These are phyloP conservation scores for Drosophila ohnishii DNA, from an alignment of 1,140 invertebrate genomes.

Conservation along the genomic window DNA sequence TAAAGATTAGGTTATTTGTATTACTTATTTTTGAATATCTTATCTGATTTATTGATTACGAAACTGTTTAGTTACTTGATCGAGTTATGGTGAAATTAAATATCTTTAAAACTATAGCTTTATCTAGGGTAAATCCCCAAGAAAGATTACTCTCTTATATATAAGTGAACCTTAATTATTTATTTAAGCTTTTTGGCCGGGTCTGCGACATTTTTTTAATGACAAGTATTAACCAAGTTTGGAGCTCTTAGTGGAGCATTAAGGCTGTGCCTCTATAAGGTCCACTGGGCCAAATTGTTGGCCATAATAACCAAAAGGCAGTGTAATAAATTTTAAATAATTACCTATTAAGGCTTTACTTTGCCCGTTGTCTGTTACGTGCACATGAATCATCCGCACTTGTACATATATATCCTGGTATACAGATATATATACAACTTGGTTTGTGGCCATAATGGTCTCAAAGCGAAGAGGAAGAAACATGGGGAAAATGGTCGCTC, in stretches of 20 bases:
- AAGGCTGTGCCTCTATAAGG: conserved; percentile 32
- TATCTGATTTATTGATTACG: conserved; percentile 38
- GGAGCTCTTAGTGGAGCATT: conserved; percentile 23
- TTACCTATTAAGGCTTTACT: conserved; percentile 81
- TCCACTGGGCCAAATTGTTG: conserved; percentile 40
- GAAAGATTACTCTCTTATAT: conserved; percentile 4
- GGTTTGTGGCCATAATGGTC: conserved; percentile 58
- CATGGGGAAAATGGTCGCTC: conserved; percentile 62
- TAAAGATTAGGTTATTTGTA: conserved; percentile 19
- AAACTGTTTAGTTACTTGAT: conserved; percentile 6
- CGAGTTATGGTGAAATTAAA: conserved; percentile 18
- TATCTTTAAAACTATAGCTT: conserved; percentile 11
- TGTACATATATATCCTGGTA: conserved; percentile 10
- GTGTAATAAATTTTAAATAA: conserved; percentile 83
- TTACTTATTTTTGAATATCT: conserved; percentile 14
- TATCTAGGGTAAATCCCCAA: conserved; percentile 1
- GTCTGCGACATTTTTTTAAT: conserved; percentile 5
- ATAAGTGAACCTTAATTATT: not conserved
- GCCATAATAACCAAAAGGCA: conserved; percentile 60
- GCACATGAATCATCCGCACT: conserved; percentile 35
- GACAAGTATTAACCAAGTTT: not conserved
- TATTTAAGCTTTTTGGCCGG: conserved; percentile 1
- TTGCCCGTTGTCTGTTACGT: conserved; percentile 30
- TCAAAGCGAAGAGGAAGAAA: conserved; percentile 43
- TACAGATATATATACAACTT: conserved; percentile 12